These are phyloP conservation scores for Latheticus oryzae DNA, from an alignment of 2,888 invertebrate genomes.

Conservation along the genomic window DNA sequence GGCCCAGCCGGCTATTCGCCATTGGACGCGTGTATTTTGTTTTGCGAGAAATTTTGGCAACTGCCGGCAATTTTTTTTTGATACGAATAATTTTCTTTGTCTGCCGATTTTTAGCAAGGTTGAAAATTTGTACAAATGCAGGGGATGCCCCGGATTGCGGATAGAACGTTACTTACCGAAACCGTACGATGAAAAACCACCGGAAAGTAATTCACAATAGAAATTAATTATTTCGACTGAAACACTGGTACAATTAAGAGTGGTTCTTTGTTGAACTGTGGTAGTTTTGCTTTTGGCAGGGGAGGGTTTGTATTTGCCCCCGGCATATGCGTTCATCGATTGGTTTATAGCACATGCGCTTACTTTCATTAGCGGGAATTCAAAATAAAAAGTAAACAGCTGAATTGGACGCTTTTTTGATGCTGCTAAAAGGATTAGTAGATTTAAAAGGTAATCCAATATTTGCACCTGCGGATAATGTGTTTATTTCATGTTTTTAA, in stretches of 20 bases:
- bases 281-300: conserved; percentile 54
- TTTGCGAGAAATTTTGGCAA: conserved; percentile 55
- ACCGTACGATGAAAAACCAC: neutral
- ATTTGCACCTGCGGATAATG: conserved; percentile 19
- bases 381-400: conserved; percentile 45
- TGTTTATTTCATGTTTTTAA: conserved; percentile 10
- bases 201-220: too few relatives aligned
- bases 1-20: conserved; percentile 55
- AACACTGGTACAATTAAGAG: conserved; percentile 40
- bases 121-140: conserved; percentile 3
- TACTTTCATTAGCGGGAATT: conserved; percentile 46
- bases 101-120: conserved; percentile 8
- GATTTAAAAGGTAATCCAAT: neutral
- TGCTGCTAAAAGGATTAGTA: neutral
- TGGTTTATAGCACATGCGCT: conserved; percentile 45
- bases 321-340: conserved; percentile 51
- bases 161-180: neutral
- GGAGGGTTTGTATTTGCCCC: conserved; percentile 56
- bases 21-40: conserved; percentile 58
- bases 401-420: conserved; percentile 20
- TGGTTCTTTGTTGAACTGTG: conserved; percentile 53
- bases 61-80: conserved; percentile 27
- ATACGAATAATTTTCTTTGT: conserved; percentile 23
- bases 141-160: neutral
- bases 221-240: conserved; percentile 19